A percentile compares a stretch with the other conserved stretches of the same genome.
These are phyloP conservation scores for Spea multiplicata DNA, from an alignment of 2,113 vertebrate genomes.

Conservation along the genomic window DNA sequence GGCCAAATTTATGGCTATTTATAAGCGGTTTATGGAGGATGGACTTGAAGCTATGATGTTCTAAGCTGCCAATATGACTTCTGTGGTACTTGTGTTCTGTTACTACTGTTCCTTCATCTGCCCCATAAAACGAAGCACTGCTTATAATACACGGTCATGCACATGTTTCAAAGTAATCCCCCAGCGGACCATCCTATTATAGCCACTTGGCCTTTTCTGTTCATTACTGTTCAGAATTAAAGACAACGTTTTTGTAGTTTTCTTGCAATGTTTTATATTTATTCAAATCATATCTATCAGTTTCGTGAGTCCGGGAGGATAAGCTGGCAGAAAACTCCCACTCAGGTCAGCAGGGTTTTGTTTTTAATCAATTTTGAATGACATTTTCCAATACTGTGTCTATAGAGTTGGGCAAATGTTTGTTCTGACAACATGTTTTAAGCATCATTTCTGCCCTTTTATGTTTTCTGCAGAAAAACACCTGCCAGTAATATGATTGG, in stretches of 20 bases:
- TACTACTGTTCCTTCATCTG: not conserved
- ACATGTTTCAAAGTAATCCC: not conserved
- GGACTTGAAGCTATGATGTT: constrained; percentile 93
- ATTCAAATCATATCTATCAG: not conserved
- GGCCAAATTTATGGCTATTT: constrained; percentile 96
- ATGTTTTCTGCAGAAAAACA: not conserved
- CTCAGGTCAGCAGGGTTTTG: not conserved
- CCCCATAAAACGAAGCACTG: not conserved
- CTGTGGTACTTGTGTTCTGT: not conserved
- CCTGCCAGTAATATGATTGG: not conserved
- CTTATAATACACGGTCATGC: not conserved
- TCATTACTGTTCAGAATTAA: not conserved
- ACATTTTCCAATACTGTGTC: not conserved
- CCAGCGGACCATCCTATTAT: not conserved
- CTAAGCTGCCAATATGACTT: constrained; percentile 54
- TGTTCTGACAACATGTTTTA: not conserved
- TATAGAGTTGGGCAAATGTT: not conserved
- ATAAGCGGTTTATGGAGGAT: constrained; percentile 98
- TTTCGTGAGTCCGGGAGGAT: not conserved
- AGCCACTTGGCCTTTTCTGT: not conserved
- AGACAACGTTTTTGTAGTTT: not conserved
- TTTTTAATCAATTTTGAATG: not conserved
- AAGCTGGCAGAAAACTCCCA: too few relatives aligned
- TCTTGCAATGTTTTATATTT: not conserved
- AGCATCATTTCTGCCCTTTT: not conserved